Base-by-base conservation (phyloP, 2,113 vertebrate species). In the Lophius piscatorius region DNA sequence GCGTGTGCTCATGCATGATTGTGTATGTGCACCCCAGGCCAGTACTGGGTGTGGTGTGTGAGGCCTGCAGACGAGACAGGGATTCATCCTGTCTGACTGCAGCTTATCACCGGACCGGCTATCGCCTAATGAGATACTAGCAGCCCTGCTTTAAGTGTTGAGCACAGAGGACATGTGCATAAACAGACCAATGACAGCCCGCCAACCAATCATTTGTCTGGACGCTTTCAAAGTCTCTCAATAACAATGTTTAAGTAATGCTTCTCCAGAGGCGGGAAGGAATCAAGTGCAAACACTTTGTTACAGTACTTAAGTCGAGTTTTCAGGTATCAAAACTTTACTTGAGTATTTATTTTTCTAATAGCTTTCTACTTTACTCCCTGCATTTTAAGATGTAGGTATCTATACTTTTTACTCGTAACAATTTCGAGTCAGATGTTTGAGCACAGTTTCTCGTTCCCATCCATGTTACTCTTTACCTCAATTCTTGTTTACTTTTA, bases 61-160 rank as follows among this genome's bases (percentile, higher is more conserved):
- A 58, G 78, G 59, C 59, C 73, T 39, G 45, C 46, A 71, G 85
- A 74, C 67, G 45, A 86, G 84, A 87, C 86, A 6, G 40, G 78
- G 82, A 78, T 76, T 86, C 74, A 67, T 73, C 76, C 71, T 49
- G 87, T 87, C 87, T 83, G 80, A 63, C 67, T 70, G 69, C 48
- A 49, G 83, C 83, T 90, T 86, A 86, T 85, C 83, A 66, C 57
- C 20, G 67, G 78, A 58, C 81, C 54, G 74, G 46, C 76, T 81
- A 81, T 73, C 80, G 66, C 76, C 70, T 83, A 74, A 81, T 80
- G 76, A 72, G 74, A 74, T 69, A 77, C 58, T 46, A 66, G 59
- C 38, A 57, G 59, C 58, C 60, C 57, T 34, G 58, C 64, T 36
- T 80, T 87, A 75, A 31, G 67, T 2, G 24, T 10, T 31, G 17